Evolutionary conservation across 2,113 vertebrate species (phyloP).

Genomic region (Erythrocercus mccallii): DNA sequence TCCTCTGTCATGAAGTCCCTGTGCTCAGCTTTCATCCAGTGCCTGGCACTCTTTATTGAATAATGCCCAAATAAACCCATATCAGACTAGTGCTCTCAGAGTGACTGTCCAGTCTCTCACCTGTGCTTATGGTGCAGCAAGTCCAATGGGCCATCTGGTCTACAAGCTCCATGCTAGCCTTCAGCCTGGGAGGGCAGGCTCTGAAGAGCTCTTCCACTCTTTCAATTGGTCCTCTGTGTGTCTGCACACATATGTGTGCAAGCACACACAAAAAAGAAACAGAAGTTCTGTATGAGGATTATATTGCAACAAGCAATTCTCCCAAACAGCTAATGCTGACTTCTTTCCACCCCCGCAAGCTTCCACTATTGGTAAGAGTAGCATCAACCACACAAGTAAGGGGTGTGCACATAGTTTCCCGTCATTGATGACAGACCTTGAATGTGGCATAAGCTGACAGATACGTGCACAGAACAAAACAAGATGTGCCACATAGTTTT

Average conservation of each 20-base stretch:
- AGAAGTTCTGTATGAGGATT: not conserved
- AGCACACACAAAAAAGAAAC: not conserved
- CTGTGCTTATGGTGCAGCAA: not conserved
- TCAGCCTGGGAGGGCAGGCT: not conserved
- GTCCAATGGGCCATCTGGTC: not conserved
- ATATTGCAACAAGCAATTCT: not conserved
- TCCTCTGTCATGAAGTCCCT: not conserved
- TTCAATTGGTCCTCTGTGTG: not conserved
- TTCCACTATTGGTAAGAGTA: not conserved
- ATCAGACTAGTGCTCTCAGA: not conserved
- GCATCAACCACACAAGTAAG: not conserved
- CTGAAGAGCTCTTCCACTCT: not conserved
- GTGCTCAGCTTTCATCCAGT: not conserved
- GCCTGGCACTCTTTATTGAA: not conserved
- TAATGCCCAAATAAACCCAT: not conserved
- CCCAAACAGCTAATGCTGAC: not conserved
- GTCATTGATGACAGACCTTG: not conserved
- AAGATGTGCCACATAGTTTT: slow-evolving; percentile 23
- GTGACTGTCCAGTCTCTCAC: not conserved
- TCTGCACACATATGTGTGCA: rapidly evolving
- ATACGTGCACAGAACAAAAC: slow-evolving; percentile 49
- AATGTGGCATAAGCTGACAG: not conserved
- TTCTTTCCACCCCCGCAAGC: not conserved
- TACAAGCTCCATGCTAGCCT: not conserved
- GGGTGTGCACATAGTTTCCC: not conserved